phyloP scores from a whole-genome alignment of 2,797 vertebrate genomes.

The Tarsius wallacei region DNA sequence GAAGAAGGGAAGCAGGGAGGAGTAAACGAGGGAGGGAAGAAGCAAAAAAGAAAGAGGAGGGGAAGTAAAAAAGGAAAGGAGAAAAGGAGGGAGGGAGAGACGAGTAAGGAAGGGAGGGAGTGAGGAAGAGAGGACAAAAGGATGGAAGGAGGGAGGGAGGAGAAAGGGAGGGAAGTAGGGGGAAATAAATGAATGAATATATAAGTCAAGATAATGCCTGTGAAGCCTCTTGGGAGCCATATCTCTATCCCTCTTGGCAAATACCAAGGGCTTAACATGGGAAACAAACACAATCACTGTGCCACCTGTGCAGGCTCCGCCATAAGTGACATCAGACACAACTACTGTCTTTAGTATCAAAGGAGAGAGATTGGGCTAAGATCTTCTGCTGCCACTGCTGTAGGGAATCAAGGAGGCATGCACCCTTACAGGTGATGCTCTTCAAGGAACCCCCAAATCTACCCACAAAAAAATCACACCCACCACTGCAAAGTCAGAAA shows the following conservation, averaged over 20 bases:
- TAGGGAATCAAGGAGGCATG: neutral
- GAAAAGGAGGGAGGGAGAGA: neutral
- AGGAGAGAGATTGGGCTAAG: neutral
- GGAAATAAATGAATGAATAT: neutral
- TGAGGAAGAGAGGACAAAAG: neutral
- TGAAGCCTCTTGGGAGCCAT: neutral
- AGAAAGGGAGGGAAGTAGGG: rapidly evolving
- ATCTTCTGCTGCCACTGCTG: neutral
- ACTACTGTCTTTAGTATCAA: neutral
- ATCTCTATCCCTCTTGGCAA: neutral
- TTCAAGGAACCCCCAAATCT: neutral
- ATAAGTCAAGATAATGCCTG: neutral
- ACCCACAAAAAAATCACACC: slow-evolving; percentile 20
- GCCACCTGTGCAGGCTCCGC: neutral
- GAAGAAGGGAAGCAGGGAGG: neutral
- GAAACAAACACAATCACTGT: neutral
- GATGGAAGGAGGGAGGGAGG: neutral
- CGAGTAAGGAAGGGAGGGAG: neutral
- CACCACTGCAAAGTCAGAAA: slow-evolving; percentile 25
- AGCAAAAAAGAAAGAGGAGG: neutral
- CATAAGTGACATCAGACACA: neutral
- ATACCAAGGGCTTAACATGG: neutral
- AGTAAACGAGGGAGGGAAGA: neutral
- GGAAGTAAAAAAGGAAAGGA: neutral
- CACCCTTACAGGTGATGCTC: neutral